Conservation (phyloP, 2,113 vertebrate genomes). For the Ramphastos sulfuratus region DNA sequence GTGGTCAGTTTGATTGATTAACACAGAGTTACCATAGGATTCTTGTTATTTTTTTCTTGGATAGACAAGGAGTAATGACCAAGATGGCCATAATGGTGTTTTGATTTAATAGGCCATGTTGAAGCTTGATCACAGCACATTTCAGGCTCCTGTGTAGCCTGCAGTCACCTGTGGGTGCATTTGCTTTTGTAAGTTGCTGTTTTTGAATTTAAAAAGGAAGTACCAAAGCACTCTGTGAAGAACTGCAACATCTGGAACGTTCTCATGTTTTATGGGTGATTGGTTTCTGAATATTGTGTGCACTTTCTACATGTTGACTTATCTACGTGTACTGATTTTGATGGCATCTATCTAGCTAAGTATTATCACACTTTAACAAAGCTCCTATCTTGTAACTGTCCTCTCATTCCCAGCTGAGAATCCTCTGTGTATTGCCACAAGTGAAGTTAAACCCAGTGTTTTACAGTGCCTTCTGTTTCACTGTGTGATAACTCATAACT, state of each 20-base stretch:
- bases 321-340: not conserved
- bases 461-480: not conserved
- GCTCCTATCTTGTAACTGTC: not conserved
- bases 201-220: not conserved
- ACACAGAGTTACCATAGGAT: not conserved
- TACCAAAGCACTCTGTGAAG: not conserved
- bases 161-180: not conserved
- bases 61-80: not conserved
- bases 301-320: not conserved
- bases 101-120: not conserved
- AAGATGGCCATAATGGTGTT: not conserved
- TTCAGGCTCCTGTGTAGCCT: not conserved
- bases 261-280: not conserved
- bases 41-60: not conserved
- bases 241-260: not conserved
- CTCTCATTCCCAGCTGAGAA: not conserved
- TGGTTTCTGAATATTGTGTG: not conserved
- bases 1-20: not conserved
- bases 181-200: accelerated
- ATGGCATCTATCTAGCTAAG: not conserved
- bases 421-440: not conserved
- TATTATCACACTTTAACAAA: not conserved
- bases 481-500: not conserved
- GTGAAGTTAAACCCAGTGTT: not conserved
- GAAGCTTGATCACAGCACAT: not conserved